Conservation (phyloP, 2,113 vertebrate genomes). For the Colinus virginianus region DNA sequence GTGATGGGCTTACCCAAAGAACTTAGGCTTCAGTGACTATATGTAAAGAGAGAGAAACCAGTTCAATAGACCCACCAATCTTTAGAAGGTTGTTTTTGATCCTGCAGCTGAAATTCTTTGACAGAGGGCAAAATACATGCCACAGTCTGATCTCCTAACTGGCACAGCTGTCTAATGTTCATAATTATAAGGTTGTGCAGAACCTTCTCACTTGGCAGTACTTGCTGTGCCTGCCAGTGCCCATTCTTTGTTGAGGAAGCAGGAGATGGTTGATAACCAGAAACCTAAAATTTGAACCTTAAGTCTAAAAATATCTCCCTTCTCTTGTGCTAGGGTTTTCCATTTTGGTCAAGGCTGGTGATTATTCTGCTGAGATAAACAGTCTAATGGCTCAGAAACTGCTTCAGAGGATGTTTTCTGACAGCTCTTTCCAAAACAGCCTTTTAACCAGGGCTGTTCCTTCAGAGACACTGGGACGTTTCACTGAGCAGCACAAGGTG, state of each 20-base stretch:
- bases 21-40: neutral
- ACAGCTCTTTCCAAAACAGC: neutral
- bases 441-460: neutral
- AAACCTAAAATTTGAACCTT: neutral
- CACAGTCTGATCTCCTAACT: neutral
- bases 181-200: slow-evolving; percentile 26
- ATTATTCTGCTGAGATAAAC: neutral
- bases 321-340: neutral
- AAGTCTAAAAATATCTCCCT: neutral
- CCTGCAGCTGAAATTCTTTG: neutral
- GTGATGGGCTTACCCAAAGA: neutral
- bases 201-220: neutral
- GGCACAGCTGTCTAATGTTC: neutral
- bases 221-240: neutral
- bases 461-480: neutral
- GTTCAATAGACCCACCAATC: neutral
- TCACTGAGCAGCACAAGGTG: neutral
- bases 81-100: neutral
- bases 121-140: neutral
- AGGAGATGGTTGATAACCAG: neutral
- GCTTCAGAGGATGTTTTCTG: neutral
- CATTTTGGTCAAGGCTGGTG: neutral
- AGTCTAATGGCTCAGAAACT: neutral
- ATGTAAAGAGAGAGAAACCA: neutral
- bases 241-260: neutral